These are phyloP conservation scores for Catalaphyllia jardinei DNA, from an alignment of 64 coral and sea anemone species.

Conservation along the genomic window DNA sequence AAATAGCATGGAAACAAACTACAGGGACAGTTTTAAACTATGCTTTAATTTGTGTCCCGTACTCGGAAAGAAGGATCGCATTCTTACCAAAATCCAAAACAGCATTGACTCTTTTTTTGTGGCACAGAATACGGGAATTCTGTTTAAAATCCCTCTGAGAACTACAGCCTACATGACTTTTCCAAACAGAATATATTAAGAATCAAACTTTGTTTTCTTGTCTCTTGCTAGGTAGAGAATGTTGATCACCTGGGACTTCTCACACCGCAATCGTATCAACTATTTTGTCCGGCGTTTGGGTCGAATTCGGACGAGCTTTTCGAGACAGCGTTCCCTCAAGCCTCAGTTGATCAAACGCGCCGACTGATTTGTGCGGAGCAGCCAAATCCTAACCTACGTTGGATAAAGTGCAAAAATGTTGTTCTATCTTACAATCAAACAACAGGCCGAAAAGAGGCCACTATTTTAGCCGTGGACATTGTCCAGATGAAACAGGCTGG, in stretches of 20 bases:
- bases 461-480: slow-evolving; percentile 9
- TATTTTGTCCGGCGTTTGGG: slow-evolving; percentile 46
- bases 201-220: background rate
- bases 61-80: too few species aligned
- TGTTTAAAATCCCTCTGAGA: too few species aligned
- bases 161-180: too few species aligned
- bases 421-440: slow-evolving; percentile 14
- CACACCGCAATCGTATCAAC: background rate
- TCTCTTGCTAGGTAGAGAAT: background rate
- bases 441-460: slow-evolving; percentile 2
- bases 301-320: slow-evolving; percentile 9
- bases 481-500: slow-evolving; percentile 31
- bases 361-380: background rate
- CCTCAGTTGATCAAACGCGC: slow-evolving; percentile 21
- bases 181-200: background rate
- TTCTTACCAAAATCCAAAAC: too few species aligned
- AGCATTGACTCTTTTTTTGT: too few species aligned
- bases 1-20: too few species aligned
- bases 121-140: too few species aligned
- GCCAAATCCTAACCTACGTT: slow-evolving; percentile 7
- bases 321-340: background rate
- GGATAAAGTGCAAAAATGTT: slow-evolving; percentile 28
- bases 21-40: too few species aligned
- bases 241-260: slow-evolving; percentile 28
- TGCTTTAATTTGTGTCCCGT: too few species aligned